Base-by-base conservation (phyloP, 1,140 invertebrate genomes). In the Riptortus pedestris region DNA sequence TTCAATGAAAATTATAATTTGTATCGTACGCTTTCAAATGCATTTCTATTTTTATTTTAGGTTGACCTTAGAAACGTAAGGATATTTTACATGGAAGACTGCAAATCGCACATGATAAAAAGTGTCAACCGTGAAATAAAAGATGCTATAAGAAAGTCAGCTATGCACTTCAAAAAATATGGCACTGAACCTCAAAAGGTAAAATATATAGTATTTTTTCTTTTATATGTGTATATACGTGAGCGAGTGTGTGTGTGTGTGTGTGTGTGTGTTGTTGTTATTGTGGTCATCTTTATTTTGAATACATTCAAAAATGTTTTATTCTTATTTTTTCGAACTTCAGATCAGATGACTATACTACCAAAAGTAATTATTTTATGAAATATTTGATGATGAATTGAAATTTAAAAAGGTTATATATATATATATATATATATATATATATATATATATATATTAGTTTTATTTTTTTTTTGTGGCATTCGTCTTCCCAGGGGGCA, bases 41-140 rank as follows among this genome's bases (percentile, higher is more conserved):
- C n/a, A n/a, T n/a, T n/a, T n/a, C n/a, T n/a, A 2, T 20, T 51
- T 9, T 26, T 48, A 31, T 64, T 64, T 9, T 60, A 76, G 75
- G 78, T 82, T 26, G 76, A 83, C 69, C 45, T 84, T 1, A 72
- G 71, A 16, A 73, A 75, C 51, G 63, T 85, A 12, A 75, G 75
- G 91, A 31, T 67, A 18, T 65, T 59, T 74, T 95, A 93, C 71
- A 91, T 96, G 79, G 86, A 91, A 70, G 84, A 85, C 59, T 90
- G 90, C 72, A 82, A 83, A 31, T 79, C 81, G 14, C 74, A 88
- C 5, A 74, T 90, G 0, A 83, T 86, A 5, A 76, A 77, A 45
- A 74, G 81, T 0, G 86, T 96, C 0, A 80, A 88, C 70, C 75
- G 76, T 11, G 88, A 94, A 69, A 85, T 96, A 47, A 82, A 79